Conservation (phyloP, 2,113 vertebrate genomes). For the Serinus canaria region DNA sequence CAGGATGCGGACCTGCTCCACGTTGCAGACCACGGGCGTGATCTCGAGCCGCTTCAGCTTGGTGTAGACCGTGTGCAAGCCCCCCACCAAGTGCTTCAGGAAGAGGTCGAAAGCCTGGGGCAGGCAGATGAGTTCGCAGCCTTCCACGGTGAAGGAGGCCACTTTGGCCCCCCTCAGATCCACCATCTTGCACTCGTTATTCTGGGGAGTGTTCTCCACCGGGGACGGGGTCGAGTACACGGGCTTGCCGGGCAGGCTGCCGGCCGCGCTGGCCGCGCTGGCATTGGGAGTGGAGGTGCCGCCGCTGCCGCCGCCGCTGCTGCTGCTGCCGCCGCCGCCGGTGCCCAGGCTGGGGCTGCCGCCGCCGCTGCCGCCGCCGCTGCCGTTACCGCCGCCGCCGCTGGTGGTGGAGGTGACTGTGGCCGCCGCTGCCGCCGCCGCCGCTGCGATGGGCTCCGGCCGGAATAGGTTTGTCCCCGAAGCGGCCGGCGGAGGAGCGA, state of each 20-base stretch:
- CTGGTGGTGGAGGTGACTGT: conserved; percentile 27
- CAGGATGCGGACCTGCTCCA: conserved; percentile 98
- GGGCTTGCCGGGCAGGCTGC: conserved; percentile 85
- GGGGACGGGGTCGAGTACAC: conserved; percentile 98
- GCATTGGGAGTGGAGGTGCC: conserved; percentile 71
- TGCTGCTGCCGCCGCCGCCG: background rate
- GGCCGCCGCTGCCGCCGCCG: background rate
- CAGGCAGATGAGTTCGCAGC: conserved; percentile 96
- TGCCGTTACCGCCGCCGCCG: background rate
- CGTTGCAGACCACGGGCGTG: conserved; percentile 97
- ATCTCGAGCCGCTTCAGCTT: conserved; percentile 98
- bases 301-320: background rate
- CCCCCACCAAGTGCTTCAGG: conserved; percentile 97
- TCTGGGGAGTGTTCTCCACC: conserved; percentile 97
- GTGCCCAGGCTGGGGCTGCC: background rate
- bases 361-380: background rate
- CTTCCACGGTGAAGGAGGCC: conserved; percentile 97
- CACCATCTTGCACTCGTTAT: conserved; percentile 99
- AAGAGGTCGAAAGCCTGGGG: conserved; percentile 99
- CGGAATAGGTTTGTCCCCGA: conserved; percentile 87
- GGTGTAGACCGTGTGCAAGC: conserved; percentile 98
- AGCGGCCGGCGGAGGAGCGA: conserved; percentile 68
- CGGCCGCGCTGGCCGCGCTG: conserved; percentile 69
- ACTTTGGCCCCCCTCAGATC: conserved; percentile 95
- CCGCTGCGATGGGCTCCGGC: conserved; percentile 78